Evolutionary conservation across 92 coral and sea anemone species (phyloP).

Genomic region (Diadumene lineata): DNA sequence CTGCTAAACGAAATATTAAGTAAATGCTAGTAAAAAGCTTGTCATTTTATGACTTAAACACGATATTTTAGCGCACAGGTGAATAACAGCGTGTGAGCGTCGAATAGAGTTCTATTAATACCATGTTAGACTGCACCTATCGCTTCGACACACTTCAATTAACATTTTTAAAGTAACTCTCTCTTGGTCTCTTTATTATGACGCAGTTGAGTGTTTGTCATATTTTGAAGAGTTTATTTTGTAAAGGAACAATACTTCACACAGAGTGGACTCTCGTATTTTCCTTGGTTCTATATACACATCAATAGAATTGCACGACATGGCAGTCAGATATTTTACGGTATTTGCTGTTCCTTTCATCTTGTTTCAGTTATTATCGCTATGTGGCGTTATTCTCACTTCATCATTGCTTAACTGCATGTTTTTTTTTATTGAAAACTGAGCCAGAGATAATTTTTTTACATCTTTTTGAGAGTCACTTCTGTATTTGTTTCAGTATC

Average conservation of each 20-base stretch:
- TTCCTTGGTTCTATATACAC: background rate
- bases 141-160: background rate
- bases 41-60: constrained; percentile 1
- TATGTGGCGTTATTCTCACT: too few relatives aligned
- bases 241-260: background rate
- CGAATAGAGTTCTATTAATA: background rate
- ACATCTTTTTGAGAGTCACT: too few relatives aligned
- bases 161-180: background rate
- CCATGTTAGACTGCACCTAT: background rate
- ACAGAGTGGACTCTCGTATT: background rate
- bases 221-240: constrained; percentile 2
- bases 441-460: too few relatives aligned
- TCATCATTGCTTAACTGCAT: too few relatives aligned
- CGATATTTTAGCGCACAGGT: background rate
- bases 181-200: background rate
- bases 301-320: too few relatives aligned
- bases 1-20: background rate
- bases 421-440: too few relatives aligned
- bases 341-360: too few relatives aligned
- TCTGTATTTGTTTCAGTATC: too few relatives aligned
- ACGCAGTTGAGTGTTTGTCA: background rate
- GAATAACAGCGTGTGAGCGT: background rate
- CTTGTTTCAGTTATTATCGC: too few relatives aligned
- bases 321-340: too few relatives aligned
- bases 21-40: background rate